phyloP scores from a whole-genome alignment of 2,113 vertebrate species.

The Speoplatyrhinus poulsoni region DNA sequence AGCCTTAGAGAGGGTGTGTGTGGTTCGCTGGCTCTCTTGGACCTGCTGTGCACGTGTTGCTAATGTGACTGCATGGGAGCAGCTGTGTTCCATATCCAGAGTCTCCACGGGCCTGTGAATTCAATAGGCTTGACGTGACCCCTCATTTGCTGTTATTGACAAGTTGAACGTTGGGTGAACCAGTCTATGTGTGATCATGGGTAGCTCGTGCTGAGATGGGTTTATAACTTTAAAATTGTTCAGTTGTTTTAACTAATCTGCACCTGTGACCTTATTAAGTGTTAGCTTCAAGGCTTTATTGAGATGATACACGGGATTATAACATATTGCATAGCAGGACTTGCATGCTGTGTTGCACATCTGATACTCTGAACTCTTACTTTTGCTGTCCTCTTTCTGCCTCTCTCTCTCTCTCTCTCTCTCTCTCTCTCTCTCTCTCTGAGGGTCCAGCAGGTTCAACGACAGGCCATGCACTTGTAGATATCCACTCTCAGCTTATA shows the following conservation, averaged over 20 bases:
- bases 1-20: conserved; percentile 1
- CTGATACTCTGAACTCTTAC: background rate
- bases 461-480: no score
- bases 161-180: conserved; percentile 34
- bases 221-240: no score
- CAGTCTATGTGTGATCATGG: background rate
- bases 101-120: conserved; percentile 35
- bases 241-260: no score
- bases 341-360: background rate
- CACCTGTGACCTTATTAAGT: no score
- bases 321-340: no score
- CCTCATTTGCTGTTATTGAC: conserved; percentile 48
- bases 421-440: background rate
- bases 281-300: no score
- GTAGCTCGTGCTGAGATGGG: no score
- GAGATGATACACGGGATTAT: no score
- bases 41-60: background rate
- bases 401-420: conserved; percentile 9
- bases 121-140: conserved; percentile 27
- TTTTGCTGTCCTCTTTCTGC: background rate
- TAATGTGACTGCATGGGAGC: conserved; percentile 14
- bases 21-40: background rate
- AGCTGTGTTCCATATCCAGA: conserved; percentile 37
- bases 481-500: no score
- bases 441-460: no score